These are phyloP conservation scores for Habrosyne pyritoides DNA, from an alignment of 2,888 invertebrate genomes.

Conservation along the genomic window DNA sequence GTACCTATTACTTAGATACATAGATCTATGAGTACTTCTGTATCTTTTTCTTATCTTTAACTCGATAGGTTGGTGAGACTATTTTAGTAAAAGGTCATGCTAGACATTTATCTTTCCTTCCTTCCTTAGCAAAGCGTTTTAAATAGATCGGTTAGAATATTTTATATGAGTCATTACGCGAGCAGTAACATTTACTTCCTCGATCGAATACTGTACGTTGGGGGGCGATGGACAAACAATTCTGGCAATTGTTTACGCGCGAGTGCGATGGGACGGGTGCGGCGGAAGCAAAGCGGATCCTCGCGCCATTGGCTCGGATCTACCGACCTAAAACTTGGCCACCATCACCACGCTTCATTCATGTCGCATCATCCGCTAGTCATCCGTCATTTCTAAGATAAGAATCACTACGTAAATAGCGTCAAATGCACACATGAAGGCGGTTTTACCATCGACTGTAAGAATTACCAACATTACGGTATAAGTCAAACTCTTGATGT, in stretches of 20 bases:
- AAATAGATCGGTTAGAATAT: not conserved
- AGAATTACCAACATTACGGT: too few species aligned
- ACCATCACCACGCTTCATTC: constrained; percentile 61
- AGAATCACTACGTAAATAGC: constrained; percentile 31
- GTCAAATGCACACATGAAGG: not conserved
- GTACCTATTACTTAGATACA: too few species aligned
- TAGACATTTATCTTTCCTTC: not conserved
- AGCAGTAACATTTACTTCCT: constrained; percentile 16
- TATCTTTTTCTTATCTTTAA: not conserved
- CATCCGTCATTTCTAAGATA: constrained; percentile 49
- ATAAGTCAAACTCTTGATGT: too few species aligned
- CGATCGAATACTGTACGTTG: constrained; percentile 24
- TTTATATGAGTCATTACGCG: constrained; percentile 7
- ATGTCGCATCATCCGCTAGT: constrained; percentile 51
- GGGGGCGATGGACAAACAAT: constrained; percentile 54
- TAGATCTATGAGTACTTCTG: not conserved
- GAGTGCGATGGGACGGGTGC: constrained; percentile 58
- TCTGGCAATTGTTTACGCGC: constrained; percentile 75
- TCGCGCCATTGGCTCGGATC: constrained; percentile 76
- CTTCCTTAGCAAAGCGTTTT: not conserved
- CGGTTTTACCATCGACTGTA: too few species aligned
- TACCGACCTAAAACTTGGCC: constrained; percentile 62
- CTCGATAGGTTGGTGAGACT: not conserved
- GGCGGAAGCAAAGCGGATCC: constrained; percentile 77
- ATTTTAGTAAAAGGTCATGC: not conserved